A percentile compares a stretch with the other conserved stretches of the same genome.
These are phyloP conservation scores for Zosterops borbonicus DNA, from an alignment of 2,113 vertebrate genomes.

Conservation along the genomic window DNA sequence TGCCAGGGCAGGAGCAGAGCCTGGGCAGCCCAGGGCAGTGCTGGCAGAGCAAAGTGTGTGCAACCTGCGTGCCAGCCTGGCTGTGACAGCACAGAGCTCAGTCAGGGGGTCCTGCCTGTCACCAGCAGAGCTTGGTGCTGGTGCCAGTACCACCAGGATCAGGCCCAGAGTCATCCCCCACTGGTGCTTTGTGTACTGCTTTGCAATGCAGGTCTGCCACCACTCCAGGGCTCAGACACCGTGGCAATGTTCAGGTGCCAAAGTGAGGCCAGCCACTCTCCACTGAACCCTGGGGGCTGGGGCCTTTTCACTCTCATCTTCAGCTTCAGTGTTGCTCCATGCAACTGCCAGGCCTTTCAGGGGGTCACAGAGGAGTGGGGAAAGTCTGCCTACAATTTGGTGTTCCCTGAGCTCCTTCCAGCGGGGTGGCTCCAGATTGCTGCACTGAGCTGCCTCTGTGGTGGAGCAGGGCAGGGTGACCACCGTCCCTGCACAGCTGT, in stretches of 20 bases:
- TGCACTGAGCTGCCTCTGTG: background rate
- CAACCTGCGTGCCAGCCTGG: background rate
- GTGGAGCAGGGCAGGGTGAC: background rate
- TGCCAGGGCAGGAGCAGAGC: background rate
- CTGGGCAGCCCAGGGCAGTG: background rate
- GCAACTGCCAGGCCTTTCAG: background rate
- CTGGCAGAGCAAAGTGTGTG: fast-evolving
- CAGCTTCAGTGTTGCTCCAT: fast-evolving
- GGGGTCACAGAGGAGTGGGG: fast-evolving
- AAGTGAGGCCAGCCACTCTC: background rate
- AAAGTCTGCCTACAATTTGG: background rate
- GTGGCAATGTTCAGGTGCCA: fast-evolving
- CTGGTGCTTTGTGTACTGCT: background rate
- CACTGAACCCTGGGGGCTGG: fast-evolving
- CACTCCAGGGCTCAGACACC: fast-evolving
- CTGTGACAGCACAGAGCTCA: fast-evolving
- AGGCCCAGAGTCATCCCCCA: background rate
- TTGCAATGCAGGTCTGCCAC: background rate
- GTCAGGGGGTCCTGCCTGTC: background rate
- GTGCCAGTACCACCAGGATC: too few species aligned
- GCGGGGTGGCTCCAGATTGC: fast-evolving
- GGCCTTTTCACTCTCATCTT: fast-evolving
- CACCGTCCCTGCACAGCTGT: constrained; percentile 1
- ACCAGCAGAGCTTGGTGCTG: background rate
- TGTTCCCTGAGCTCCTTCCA: background rate